Conservation (phyloP, 2,113 vertebrate genomes). For the Rhinolophus ferrumequinum region DNA sequence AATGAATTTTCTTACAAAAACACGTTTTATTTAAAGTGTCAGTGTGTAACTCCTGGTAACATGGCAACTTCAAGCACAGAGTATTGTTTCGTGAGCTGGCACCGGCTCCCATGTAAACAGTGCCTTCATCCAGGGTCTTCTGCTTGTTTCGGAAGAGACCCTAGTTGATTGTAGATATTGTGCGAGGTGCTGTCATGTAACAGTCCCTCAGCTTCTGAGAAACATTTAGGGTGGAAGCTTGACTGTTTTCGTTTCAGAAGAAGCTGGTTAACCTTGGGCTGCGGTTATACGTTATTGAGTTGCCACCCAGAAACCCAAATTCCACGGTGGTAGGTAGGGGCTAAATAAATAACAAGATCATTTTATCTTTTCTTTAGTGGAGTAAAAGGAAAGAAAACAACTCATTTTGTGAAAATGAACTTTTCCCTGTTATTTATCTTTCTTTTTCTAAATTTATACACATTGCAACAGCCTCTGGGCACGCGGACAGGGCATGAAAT, state of each 20-base stretch:
- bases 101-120: accelerated
- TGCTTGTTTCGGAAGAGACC: background rate
- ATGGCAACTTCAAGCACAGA: too few relatives aligned
- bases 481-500: slow-evolving; percentile 56
- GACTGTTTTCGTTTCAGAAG: background rate
- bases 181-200: background rate
- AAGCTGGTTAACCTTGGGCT: background rate
- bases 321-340: background rate
- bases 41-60: background rate
- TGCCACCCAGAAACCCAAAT: background rate
- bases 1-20: background rate
- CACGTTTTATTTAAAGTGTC: background rate
- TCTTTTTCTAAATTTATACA: slow-evolving; percentile 65
- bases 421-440: slow-evolving; percentile 62
- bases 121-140: background rate
- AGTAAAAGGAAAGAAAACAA: background rate
- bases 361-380: background rate
- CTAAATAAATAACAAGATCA: background rate
- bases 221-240: background rate
- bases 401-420: slow-evolving; percentile 47
- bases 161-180: background rate
- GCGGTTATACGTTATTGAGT: background rate
- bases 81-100: background rate
- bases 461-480: slow-evolving; percentile 62
- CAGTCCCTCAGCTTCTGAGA: background rate